These are phyloP conservation scores for Pygoscelis adeliae DNA, from an alignment of 2,113 vertebrate species.

Conservation along the genomic window DNA sequence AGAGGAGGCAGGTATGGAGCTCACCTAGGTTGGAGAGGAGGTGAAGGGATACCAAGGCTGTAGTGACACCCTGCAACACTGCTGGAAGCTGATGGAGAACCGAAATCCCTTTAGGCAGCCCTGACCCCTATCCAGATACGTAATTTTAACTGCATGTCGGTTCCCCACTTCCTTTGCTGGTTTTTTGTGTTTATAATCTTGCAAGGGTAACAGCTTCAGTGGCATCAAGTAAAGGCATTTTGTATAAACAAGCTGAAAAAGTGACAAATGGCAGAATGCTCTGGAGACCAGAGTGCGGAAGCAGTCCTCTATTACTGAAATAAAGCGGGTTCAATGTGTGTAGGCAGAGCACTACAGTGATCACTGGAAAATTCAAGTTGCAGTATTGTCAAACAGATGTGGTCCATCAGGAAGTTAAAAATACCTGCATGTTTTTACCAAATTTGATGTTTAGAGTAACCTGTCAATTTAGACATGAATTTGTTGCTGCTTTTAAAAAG, in stretches of 20 bases:
- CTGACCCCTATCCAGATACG: not conserved
- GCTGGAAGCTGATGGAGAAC: not conserved
- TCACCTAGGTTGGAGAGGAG: not conserved
- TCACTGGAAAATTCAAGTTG: not conserved
- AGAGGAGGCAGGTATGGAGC: not conserved
- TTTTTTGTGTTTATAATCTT: not conserved
- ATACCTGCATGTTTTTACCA: not conserved
- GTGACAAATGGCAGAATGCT: not conserved
- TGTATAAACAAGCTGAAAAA: not conserved
- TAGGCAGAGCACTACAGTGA: not conserved
- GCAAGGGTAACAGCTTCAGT: not conserved
- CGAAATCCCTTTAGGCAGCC: not conserved
- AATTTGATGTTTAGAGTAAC: not conserved
- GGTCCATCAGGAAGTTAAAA: not conserved
- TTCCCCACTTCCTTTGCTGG: not conserved
- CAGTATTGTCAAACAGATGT: not conserved
- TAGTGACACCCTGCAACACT: fast-evolving
- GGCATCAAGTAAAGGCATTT: not conserved
- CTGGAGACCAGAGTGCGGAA: not conserved
- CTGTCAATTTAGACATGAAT: not conserved
- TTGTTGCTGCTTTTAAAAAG: not conserved
- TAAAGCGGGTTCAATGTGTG: not conserved
- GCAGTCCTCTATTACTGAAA: not conserved
- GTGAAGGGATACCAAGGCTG: not conserved
- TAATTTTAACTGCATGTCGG: not conserved